Percentiles rank a stretch among this genome's conserved stretches.
Evolutionary conservation across 2,888 invertebrate species (phyloP).

Genomic region (Amaurobius ferox): DNA sequence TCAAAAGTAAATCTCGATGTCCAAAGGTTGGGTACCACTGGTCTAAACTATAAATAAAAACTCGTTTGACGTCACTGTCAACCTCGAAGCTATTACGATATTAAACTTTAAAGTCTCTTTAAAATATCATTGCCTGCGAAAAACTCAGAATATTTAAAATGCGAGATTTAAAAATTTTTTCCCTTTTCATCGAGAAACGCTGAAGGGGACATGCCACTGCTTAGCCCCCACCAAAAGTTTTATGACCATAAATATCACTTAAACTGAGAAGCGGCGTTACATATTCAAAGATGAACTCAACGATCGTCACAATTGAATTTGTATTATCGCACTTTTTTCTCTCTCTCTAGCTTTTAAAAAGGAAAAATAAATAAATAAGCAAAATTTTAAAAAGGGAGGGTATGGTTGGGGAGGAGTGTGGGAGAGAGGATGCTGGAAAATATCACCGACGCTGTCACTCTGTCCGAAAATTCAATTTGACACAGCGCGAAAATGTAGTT

Average conservation of each 20-base stretch:
- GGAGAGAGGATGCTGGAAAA: slow-evolving; percentile 44
- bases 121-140: no score
- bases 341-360: not conserved
- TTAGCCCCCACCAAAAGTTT: not conserved
- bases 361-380: not conserved
- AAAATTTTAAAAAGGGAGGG: not conserved
- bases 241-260: slow-evolving; percentile 53
- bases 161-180: no score
- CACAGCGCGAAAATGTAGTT: slow-evolving; percentile 40
- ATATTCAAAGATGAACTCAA: slow-evolving; percentile 42
- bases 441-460: slow-evolving; percentile 26
- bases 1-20: no score
- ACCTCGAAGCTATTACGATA: no score
- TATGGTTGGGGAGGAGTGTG: not conserved
- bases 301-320: slow-evolving; percentile 53
- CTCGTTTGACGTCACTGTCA: no score
- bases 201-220: not conserved
- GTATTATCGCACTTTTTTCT: slow-evolving; percentile 22
- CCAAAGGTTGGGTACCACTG: no score
- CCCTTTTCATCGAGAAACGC: no score
- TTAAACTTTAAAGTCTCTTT: no score
- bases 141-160: no score
- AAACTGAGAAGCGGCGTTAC: slow-evolving; percentile 31
- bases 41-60: no score
- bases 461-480: slow-evolving; percentile 58